A percentile compares a stretch with the other conserved stretches of the same genome.
phyloP scores from a whole-genome alignment of 2,113 vertebrate genomes.

The Saguinus midas region DNA sequence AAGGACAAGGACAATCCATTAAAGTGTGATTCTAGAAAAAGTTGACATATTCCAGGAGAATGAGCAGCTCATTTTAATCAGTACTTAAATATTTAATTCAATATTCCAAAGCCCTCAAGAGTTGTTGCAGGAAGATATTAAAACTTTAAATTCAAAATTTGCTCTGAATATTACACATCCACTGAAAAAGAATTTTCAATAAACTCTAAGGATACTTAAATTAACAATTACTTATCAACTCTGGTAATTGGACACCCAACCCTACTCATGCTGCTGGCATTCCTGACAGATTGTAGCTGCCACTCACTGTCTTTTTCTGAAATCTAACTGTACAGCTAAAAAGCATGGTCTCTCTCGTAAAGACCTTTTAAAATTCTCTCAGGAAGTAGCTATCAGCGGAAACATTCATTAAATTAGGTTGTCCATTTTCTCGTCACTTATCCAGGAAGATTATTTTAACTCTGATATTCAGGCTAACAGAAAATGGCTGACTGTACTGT shows the following conservation, averaged over 20 bases:
- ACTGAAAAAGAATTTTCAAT: not conserved
- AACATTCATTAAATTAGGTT: not conserved
- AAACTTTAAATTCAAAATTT: conserved; percentile 6
- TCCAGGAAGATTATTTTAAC: not conserved
- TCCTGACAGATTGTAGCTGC: not conserved
- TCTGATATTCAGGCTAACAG: not conserved
- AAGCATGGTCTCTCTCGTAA: not conserved
- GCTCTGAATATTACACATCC: conserved; percentile 10
- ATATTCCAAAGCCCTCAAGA: not conserved
- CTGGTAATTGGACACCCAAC: not conserved
- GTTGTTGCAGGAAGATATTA: not conserved
- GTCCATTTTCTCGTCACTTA: not conserved
- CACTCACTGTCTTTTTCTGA: not conserved
- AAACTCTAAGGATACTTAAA: not conserved
- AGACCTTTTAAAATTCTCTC: not conserved
- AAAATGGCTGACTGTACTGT: not conserved
- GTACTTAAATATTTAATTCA: conserved; percentile 19
- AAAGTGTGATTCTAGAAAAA: not conserved
- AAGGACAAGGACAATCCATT: not conserved
- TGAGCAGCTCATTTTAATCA: not conserved
- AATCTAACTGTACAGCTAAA: not conserved
- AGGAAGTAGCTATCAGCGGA: not conserved
- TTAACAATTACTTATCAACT: not conserved
- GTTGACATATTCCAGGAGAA: conserved; percentile 19
- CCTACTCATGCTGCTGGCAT: not conserved